These are phyloP conservation scores for Drosophila cognata DNA, from an alignment of 2,888 invertebrate genomes.

Conservation along the genomic window DNA sequence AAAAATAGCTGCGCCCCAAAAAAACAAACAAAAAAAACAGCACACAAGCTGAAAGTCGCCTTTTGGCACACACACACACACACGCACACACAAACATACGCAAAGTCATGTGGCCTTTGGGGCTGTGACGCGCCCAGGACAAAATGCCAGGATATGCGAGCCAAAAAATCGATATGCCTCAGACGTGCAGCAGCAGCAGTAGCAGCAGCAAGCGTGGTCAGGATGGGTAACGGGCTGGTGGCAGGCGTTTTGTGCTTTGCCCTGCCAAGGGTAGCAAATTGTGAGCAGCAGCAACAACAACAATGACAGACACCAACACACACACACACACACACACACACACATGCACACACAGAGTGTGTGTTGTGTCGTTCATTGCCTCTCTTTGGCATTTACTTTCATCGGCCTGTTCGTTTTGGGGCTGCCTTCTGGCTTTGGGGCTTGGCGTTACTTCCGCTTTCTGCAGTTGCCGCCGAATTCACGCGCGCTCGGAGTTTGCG, in stretches of 20 bases:
- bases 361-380: slow-evolving; percentile 31
- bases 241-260: slow-evolving; percentile 21
- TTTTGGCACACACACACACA: slow-evolving; percentile 27
- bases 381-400: slow-evolving; percentile 62
- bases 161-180: slow-evolving; percentile 80
- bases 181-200: slow-evolving; percentile 64
- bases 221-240: slow-evolving; percentile 24
- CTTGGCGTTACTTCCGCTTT: slow-evolving; percentile 53
- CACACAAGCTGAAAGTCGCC: slow-evolving; percentile 50
- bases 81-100: neutral
- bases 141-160: slow-evolving; percentile 47
- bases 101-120: slow-evolving; percentile 45
- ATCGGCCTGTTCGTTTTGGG: slow-evolving; percentile 58
- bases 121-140: slow-evolving; percentile 53
- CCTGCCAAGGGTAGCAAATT: slow-evolving; percentile 79
- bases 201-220: neutral
- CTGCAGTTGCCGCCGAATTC: slow-evolving; percentile 29
- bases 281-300: slow-evolving; percentile 48
- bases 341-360: slow-evolving; percentile 16
- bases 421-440: slow-evolving; percentile 45
- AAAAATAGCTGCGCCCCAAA: slow-evolving; percentile 68
- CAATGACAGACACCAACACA: slow-evolving; percentile 32
- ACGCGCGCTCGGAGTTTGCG: slow-evolving; percentile 66
- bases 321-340: slow-evolving; percentile 23
- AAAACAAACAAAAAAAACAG: neutral